phyloP scores from a whole-genome alignment of 92 coral and sea anemone genomes.

The Virgularia gustaviana region DNA sequence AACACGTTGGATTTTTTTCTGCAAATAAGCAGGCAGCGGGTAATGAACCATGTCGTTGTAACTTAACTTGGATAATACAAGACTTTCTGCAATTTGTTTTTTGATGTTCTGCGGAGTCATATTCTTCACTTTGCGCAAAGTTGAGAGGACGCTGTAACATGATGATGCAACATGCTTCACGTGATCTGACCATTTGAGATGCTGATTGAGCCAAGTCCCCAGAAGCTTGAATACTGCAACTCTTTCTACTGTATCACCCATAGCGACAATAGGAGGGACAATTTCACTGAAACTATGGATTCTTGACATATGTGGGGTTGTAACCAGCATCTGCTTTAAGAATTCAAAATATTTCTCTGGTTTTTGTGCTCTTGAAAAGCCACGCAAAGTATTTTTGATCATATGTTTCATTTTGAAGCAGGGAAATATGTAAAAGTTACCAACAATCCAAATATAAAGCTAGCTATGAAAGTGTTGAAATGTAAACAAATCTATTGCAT shows the following conservation, averaged over 20 bases:
- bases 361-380: too few relatives aligned
- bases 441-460: too few relatives aligned
- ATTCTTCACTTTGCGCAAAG: constrained; percentile 44
- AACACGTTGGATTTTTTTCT: constrained; percentile 24
- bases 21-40: constrained; percentile 2
- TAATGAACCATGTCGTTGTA: background rate
- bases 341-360: too few relatives aligned
- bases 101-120: constrained; percentile 21
- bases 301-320: constrained; percentile 39
- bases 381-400: too few relatives aligned
- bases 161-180: constrained; percentile 45
- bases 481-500: too few relatives aligned
- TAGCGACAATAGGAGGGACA: constrained; percentile 4
- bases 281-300: constrained; percentile 10
- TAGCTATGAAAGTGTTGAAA: too few relatives aligned
- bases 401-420: too few relatives aligned
- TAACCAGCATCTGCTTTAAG: constrained; percentile 46
- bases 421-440: too few relatives aligned
- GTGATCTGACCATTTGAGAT: constrained; percentile 39
- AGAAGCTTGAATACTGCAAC: constrained; percentile 24
- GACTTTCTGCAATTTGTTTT: background rate
- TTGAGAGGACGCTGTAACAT: constrained; percentile 36
- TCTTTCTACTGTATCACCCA: constrained; percentile 14
- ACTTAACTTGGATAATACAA: constrained; percentile 10
- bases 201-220: constrained; percentile 46